Conservation (phyloP, 35 echinoderm and acorn worm species). For the Anneissia japonica region DNA sequence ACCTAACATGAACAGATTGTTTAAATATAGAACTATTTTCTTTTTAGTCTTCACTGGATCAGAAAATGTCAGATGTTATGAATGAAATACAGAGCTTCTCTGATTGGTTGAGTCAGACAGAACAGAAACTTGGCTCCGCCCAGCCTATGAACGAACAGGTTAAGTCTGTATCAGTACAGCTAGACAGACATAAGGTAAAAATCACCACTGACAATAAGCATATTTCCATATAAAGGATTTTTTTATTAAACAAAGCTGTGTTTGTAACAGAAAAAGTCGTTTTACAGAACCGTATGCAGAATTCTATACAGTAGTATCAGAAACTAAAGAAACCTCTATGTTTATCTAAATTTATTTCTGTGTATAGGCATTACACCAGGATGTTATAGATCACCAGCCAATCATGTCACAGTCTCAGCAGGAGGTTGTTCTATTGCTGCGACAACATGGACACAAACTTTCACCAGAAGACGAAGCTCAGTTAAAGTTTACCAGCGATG, state of each 20-base stretch:
- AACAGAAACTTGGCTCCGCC: constrained; percentile 80
- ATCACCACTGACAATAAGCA: too few species aligned
- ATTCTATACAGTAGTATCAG: background rate
- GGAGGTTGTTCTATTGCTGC: constrained; percentile 58
- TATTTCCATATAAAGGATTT: too few species aligned
- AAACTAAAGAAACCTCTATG: background rate
- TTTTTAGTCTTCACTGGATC: constrained; percentile 50
- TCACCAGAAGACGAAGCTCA: constrained; percentile 35
- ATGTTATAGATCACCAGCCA: constrained; percentile 69
- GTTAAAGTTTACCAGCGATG: constrained; percentile 44
- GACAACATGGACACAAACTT: constrained; percentile 69
- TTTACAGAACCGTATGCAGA: too few species aligned
- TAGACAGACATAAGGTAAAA: constrained; percentile 84
- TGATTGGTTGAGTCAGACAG: constrained; percentile 77
- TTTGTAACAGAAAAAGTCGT: too few species aligned
- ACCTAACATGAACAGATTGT: too few species aligned
- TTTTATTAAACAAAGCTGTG: too few species aligned
- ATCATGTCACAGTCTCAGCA: constrained; percentile 62
- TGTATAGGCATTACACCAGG: constrained; percentile 60
- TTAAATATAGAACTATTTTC: background rate
- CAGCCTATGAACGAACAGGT: constrained; percentile 92
- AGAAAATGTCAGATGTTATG: constrained; percentile 47
- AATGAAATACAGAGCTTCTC: constrained; percentile 40
- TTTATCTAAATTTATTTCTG: background rate
- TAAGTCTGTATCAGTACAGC: constrained; percentile 69